Conservation (phyloP, 1,140 invertebrate species). For the Zaprionus gabonicus region DNA sequence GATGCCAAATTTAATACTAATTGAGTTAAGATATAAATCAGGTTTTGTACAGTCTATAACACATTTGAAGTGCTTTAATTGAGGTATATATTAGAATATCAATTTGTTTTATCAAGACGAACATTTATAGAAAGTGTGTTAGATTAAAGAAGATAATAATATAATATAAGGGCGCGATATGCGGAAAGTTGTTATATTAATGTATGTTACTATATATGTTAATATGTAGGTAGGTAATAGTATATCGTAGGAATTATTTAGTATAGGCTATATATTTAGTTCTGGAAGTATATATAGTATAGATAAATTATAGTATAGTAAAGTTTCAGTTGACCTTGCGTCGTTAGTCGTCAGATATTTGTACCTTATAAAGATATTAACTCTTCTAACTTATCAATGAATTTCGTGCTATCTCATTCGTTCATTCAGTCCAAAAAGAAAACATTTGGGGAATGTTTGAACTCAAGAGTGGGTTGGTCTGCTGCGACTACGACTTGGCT, state of each 20-base stretch:
- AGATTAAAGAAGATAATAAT: neutral
- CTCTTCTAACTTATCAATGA: neutral
- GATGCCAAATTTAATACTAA: neutral
- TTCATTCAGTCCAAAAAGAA: conserved; percentile 1
- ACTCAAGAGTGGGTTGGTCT: conserved; percentile 40
- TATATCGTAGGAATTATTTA: too few species aligned
- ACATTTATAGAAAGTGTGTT: neutral
- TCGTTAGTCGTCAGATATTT: neutral
- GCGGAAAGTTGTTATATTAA: too few species aligned
- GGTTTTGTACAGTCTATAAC: neutral
- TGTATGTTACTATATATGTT: too few species aligned
- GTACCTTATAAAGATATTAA: neutral
- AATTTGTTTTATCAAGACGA: neutral
- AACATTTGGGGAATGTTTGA: conserved; percentile 15
- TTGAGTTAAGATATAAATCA: neutral
- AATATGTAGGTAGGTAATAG: too few species aligned
- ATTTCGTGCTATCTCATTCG: neutral
- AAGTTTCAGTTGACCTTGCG: neutral
- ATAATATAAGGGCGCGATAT: neutral
- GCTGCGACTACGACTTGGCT: conserved; percentile 42
- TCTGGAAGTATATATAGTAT: too few species aligned
- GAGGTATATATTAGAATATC: neutral
- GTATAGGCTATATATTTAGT: too few species aligned
- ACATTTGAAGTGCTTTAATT: neutral
- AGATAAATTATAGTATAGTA: neutral